Evolutionary conservation across 2,888 invertebrate species (phyloP), one percentile per base, ranked within the genome.

Genomic region (Scrobipalpa atriplicella): DNA sequence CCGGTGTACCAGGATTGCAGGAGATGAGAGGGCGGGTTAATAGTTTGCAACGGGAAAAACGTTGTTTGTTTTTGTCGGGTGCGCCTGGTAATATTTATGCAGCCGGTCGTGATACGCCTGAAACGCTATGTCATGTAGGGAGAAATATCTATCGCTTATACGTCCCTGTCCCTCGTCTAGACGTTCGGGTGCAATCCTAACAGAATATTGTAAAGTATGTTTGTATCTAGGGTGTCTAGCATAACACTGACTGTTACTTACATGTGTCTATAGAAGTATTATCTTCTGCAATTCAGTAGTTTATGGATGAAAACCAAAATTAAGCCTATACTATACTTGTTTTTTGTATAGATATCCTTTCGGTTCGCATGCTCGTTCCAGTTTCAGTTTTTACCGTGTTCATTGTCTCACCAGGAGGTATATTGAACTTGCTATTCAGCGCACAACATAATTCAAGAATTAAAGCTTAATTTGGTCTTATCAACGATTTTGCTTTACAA

Each of bases 391-490:
- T 84, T 83, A 75, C 72, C 65, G 70, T 72, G 29, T 73, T 79
- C 80, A 82, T 81, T 85, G 80, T 85, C 78, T 75, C 78, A 70
- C 72, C 76, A 73, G 78, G 74, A 70, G 77, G 75, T 76, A 72
- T 73, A 72, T 74, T 71, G 70, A 69, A 71, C 75, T 75, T 76
- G 74, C 72, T 75, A 78, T 76, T 78, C 75, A 68, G 72, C 74
- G 71, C 75, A 67, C 68, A 71, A 74, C 74, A 75, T 77, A 75
- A 79, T 75, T 78, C 72, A 76, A 73, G 73, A 80, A 82, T 84
- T 82, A 79, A 77, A 75, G 68, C 77, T 78, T 75, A 77, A 81
- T 84, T 80, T 73, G 70, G 72, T 66, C 70, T 70, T 70, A 71
- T 71, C 61, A 68, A 70, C 68, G 71, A 70, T 72, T 69, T 70